Evolutionary conservation across 2,113 vertebrate genomes (phyloP).

Genomic region (Podarcis cretensis): DNA sequence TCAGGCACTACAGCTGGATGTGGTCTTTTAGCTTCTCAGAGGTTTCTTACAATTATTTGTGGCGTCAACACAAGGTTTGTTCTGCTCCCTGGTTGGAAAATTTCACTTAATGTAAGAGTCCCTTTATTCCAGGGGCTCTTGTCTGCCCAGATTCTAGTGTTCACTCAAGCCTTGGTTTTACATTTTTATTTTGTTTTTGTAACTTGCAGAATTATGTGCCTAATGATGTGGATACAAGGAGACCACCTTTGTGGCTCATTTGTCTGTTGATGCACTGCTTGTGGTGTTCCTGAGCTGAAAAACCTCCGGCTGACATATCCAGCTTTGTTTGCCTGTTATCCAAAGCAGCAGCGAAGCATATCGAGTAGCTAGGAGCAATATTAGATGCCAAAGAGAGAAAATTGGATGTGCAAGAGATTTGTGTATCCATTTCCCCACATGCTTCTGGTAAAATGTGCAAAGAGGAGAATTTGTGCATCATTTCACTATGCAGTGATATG

Average conservation of each 20-base stretch:
- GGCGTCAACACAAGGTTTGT: neutral
- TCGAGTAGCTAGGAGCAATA: neutral
- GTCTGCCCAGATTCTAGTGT: neutral
- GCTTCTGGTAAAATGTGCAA: neutral
- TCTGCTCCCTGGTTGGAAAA: neutral
- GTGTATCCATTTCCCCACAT: neutral
- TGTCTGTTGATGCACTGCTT: conserved; percentile 19
- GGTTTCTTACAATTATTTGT: neutral
- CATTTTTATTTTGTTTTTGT: neutral
- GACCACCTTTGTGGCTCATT: conserved; percentile 17
- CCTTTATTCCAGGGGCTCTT: neutral
- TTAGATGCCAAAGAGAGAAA: neutral
- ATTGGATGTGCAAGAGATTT: neutral
- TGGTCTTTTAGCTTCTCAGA: neutral
- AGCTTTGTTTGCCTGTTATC: neutral
- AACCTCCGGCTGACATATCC: neutral
- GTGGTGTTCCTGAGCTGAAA: neutral
- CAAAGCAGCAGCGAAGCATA: neutral
- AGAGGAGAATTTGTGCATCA: neutral
- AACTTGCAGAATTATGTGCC: conserved; percentile 19
- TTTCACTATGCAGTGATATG: neutral
- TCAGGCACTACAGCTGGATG: neutral
- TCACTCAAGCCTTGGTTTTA: neutral
- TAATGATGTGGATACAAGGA: conserved; percentile 19
- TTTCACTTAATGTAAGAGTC: neutral